Base-by-base conservation (phyloP, 1,140 invertebrate species). In the Anastrepha obliqua region DNA sequence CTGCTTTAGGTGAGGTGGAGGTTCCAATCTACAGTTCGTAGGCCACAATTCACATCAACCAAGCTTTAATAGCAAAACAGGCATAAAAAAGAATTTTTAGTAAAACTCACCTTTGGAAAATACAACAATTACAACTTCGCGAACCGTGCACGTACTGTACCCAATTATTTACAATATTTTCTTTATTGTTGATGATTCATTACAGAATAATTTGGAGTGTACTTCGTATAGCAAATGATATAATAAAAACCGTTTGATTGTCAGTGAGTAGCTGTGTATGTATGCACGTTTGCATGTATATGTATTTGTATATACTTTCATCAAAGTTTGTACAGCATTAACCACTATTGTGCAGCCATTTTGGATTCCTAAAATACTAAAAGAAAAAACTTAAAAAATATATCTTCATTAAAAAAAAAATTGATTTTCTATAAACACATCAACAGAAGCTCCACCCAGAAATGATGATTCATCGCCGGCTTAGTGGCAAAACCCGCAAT, bases 281-380 rank as follows among this genome's bases (percentile, higher is more conserved):
- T 1, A 29, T 29, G 29, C 29, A 29, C 29, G 29, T 29, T 29
- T 58, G 9, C 55, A 29, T 81, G 44, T 55, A 20, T 78, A 39
- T 51, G n/a, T 51, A 81, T 55, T 51, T 81, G 20, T 29, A 55
- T 6, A 74, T 7, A n/a, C 42, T 5, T 44, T 47, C 44, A 47
- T 51, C 2, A 8, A 47, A 47, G 39, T 74, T 74, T 74, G 13
- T 55, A n/a, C 9, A 81, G 17, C 17, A 55, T 55, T 42, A 51
- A 81, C 74, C 47, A 81, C 74, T n/a, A 81, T 81, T 55, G n/a
- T 47, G 74, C 47, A 51, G 47, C 74, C 74, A 81, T 81, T 81
- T 81, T 81, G 74, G 44, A 81, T 55, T 81, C 47, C n/a, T 81
- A 55, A 47, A 74, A 47, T 15, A 7, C 39, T 47, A 51, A 20